These are phyloP conservation scores for Pollicipes pollicipes DNA, from an alignment of 1,140 invertebrate genomes.

Conservation along the genomic window DNA sequence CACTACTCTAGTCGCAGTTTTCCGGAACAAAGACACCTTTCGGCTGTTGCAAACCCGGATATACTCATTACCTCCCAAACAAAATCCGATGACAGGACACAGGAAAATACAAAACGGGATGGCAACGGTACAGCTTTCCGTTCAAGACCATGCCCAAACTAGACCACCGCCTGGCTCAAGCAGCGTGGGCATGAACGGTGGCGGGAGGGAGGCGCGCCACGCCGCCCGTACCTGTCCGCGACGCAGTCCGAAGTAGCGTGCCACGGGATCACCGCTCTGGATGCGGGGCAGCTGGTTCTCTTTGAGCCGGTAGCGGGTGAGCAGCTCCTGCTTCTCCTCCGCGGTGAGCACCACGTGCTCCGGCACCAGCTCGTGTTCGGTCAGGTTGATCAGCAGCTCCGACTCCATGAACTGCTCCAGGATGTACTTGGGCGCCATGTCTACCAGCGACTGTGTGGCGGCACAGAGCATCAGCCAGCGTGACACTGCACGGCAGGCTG, in stretches of 20 bases:
- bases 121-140: neutral
- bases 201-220: constrained; percentile 3
- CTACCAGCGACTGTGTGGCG: constrained; percentile 78
- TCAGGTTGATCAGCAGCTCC: constrained; percentile 96
- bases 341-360: constrained; percentile 96
- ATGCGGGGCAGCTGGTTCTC: constrained; percentile 98
- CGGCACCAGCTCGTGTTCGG: constrained; percentile 95
- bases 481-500: too few species aligned
- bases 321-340: constrained; percentile 90
- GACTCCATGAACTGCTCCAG: constrained; percentile 97
- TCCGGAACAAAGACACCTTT: too few species aligned
- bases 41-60: too few species aligned
- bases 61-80: too few species aligned
- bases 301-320: constrained; percentile 65
- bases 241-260: constrained; percentile 91
- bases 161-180: constrained; percentile 5
- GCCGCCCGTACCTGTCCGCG: constrained; percentile 80
- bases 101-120: neutral
- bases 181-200: neutral
- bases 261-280: constrained; percentile 93
- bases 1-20: too few species aligned
- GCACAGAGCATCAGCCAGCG: too few species aligned
- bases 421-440: constrained; percentile 99
- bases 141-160: neutral
- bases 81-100: too few species aligned